phyloP scores from a whole-genome alignment of 2,888 invertebrate genomes.

The Troglohyphantes excavatus region DNA sequence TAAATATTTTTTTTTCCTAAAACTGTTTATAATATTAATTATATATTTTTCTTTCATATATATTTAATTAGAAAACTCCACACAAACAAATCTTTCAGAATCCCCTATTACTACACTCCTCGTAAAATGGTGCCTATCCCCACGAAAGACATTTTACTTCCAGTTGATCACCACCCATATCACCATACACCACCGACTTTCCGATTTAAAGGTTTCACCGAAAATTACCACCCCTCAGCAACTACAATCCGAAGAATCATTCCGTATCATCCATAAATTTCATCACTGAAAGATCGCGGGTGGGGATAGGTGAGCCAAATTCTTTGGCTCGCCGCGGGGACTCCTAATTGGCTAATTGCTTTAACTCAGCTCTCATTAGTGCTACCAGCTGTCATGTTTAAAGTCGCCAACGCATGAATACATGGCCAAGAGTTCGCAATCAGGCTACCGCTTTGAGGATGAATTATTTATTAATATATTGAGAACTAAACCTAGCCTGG shows the following conservation, averaged over 20 bases:
- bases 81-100: no score
- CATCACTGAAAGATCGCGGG: neutral
- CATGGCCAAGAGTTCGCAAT: neutral
- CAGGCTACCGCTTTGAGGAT: neutral
- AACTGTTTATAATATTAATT: no score
- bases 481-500: neutral
- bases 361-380: slow-evolving; percentile 26
- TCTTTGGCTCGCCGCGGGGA: neutral
- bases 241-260: neutral
- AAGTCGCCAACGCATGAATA: neutral
- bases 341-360: slow-evolving; percentile 27
- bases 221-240: slow-evolving; percentile 7
- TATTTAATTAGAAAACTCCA: no score
- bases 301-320: neutral
- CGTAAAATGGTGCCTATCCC: no score
- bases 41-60: no score
- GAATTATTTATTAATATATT: neutral
- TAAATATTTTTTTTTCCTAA: no score
- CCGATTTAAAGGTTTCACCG: neutral
- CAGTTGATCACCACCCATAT: neutral
- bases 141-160: neutral
- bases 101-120: no score
- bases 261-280: slow-evolving; percentile 5
- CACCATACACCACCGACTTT: neutral
- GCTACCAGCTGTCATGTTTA: neutral